A percentile compares a stretch with the other conserved stretches of the same genome.
Evolutionary conservation across 2,888 invertebrate genomes (phyloP).

Genomic region (Eledone cirrhosa): DNA sequence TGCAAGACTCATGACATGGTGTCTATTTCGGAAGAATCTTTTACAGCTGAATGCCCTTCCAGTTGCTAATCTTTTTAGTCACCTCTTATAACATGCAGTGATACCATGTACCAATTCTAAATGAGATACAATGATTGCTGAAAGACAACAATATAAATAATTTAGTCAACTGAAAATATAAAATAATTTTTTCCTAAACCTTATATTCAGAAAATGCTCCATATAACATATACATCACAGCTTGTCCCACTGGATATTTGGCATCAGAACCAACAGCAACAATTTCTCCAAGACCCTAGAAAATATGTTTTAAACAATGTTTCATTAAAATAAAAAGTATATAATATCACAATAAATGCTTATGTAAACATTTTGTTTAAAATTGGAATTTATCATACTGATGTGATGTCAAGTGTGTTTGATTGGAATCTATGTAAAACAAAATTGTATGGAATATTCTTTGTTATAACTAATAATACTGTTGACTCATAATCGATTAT

Average conservation of each 20-base stretch:
- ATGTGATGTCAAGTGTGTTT: too few species aligned
- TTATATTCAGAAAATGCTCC: conserved; percentile 62
- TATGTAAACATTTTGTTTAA: too few species aligned
- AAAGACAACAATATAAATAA: background rate
- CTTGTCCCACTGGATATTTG: conserved; percentile 52
- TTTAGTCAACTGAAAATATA: background rate
- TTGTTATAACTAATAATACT: too few species aligned
- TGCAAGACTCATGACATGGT: too few species aligned
- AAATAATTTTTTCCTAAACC: conserved; percentile 39
- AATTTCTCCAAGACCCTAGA: conserved; percentile 53
- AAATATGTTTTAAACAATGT: background rate
- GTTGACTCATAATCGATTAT: too few species aligned
- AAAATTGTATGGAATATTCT: too few species aligned
- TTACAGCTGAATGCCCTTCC: background rate
- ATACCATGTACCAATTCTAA: background rate
- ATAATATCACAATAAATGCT: too few species aligned
- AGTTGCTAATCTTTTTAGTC: too few species aligned
- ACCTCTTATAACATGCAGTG: too few species aligned
- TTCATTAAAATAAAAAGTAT: too few species aligned
- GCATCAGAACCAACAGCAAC: conserved; percentile 47
- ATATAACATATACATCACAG: conserved; percentile 54
- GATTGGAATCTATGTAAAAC: too few species aligned
- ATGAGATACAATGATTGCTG: background rate
- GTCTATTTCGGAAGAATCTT: background rate
- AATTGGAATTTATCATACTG: too few species aligned